Evolutionary conservation across 2,888 invertebrate genomes (phyloP), one percentile per base, ranked within the genome.

Genomic region (Callyntrura sp.): DNA sequence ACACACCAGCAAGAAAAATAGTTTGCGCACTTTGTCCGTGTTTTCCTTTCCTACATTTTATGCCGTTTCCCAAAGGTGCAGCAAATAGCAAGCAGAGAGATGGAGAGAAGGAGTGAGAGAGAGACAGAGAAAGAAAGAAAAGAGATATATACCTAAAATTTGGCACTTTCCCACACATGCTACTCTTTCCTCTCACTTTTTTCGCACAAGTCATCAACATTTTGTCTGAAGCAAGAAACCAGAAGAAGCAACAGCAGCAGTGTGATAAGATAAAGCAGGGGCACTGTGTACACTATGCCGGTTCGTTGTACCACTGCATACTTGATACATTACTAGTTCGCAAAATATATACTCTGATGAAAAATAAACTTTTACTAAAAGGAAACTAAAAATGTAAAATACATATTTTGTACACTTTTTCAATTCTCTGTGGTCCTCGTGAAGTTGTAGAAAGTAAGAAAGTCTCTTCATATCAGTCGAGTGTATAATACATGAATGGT

Each of bases 131-230:
- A 48, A 9, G 17, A 70, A 43, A 70, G 35, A 25, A 43, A 23
- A 84, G 43, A 89, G 84, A 84, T 89, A 89, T 82, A 85, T 85
- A 90, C 85, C 90, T 85, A 85, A 91, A 90, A 91, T 84, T 91
- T 91, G 91, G 83, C 86, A 90, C 91, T 91, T 91, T 83, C 60
- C 62, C 86, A 86, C 91, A 91, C 83, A 87, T 90, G 91, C 86
- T 90, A 68, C 91, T 23, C 70, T 78, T 76, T 81, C 55, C 5
- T 70, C 65, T 11, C 70, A 9, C 65, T 81, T 48, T 65, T 76
- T 84, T 68, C 65, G 87, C 82, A 65, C 65, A 84, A 68, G 78
- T 73, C 62, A 82, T 62, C 82, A 82, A 73, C n/a, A n/a, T n/a
- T n/a, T n/a, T 28, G 17, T 57, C n/a, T 17, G 60, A 57, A 84